A percentile compares a stretch with the other conserved stretches of the same genome.
Conservation (phyloP, 23 tunicate genomes). For the Ascidia mentula region DNA sequence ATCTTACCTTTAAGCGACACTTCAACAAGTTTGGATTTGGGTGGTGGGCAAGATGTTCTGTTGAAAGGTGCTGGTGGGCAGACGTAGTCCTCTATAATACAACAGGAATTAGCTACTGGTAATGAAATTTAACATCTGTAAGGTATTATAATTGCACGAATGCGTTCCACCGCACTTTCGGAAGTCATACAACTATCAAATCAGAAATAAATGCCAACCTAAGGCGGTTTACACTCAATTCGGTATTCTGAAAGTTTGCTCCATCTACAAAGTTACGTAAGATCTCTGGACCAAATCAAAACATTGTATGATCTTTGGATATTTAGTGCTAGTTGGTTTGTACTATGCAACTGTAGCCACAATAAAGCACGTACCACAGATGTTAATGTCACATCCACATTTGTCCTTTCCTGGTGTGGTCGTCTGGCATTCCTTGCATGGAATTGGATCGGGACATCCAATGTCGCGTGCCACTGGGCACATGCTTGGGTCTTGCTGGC, state of each 20-base stretch:
- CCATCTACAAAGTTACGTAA: too few relatives aligned
- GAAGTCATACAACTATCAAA: too few relatives aligned
- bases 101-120: neutral
- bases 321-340: too few relatives aligned
- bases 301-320: too few relatives aligned
- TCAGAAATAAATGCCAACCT: too few relatives aligned
- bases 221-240: too few relatives aligned
- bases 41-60: conserved; percentile 18
- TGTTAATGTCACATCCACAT: conserved; percentile 40
- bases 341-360: too few relatives aligned
- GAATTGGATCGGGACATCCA: conserved; percentile 48
- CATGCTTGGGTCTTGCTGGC: conserved; percentile 40
- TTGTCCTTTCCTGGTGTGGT: conserved; percentile 17
- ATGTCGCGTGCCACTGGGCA: conserved; percentile 47
- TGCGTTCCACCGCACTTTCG: too few relatives aligned
- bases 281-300: too few relatives aligned
- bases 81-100: conserved; percentile 7
- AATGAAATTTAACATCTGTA: too few relatives aligned
- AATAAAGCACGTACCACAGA: conserved; percentile 20
- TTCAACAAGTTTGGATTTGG: conserved; percentile 33
- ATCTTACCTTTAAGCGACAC: conserved; percentile 23
- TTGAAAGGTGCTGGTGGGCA: conserved; percentile 38
- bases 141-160: too few relatives aligned
- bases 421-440: conserved; percentile 42
- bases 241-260: too few relatives aligned